Base-by-base conservation (phyloP, 2,797 vertebrate genomes). In the Acanthis flammea region DNA sequence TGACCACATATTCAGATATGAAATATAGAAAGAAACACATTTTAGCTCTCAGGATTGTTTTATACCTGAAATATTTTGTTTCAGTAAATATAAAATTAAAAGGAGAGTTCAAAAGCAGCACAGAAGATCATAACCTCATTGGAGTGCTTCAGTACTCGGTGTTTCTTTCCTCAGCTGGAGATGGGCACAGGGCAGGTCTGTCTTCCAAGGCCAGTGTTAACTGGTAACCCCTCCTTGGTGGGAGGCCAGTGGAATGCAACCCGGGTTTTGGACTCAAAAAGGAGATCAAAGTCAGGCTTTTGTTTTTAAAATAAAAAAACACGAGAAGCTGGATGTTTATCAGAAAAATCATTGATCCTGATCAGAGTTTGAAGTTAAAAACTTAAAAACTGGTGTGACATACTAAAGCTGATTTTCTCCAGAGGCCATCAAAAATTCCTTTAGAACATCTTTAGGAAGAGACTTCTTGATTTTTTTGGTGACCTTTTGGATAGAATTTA, bases 161-260 rank as follows among this genome's bases (percentile, higher is more conserved):
- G 42, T 30, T 30, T 48, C 21, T 58, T 37, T 53, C 47, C 54
- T 53, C 51, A 35, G 25, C 60, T 16, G 16, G 37, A 55, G 35
- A 15, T 2, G 9, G 41, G 41, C 61, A 50, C 1, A 1, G 28
- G 24, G 5, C 33, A 70, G 57, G 13, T 22, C 2, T 27, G 2
- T 31, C 48, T 57, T 45, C 55, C 65, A 57, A 58, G 85, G 41
- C 15, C n/a, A 28, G 1, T 2, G 3, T 23, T 28, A 35, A 1
- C 45, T 63, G 24, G 9, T 18, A 66, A 72, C 5, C 21, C 9
- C 33, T 42, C 25, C 57, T 35, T 70, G 50, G 18, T 8, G 7
- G 47, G 33, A 71, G 61, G 58, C 3, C 70, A 63, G 35, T 18
- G 78, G 30, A 84, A 51, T 19, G 41, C 58, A 41, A 31, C 41